phyloP scores from a whole-genome alignment of 2,797 vertebrate species.

The Decapterus maruadsi region DNA sequence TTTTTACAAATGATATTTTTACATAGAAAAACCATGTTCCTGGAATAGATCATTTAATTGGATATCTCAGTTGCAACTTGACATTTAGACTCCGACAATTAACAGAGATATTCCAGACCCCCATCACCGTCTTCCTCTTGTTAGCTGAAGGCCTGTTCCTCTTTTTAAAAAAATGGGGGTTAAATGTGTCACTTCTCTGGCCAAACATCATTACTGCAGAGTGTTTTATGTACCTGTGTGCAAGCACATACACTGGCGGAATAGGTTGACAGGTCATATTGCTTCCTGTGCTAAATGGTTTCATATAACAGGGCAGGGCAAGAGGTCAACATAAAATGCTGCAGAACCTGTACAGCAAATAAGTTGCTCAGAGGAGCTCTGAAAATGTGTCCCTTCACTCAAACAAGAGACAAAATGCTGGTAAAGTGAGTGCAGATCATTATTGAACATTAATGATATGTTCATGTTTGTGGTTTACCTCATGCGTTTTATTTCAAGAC shows the following conservation, averaged over 20 bases:
- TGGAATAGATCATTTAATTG: not conserved
- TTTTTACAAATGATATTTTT: not conserved
- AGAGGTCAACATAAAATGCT: slow-evolving; percentile 38
- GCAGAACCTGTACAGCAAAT: slow-evolving; percentile 14
- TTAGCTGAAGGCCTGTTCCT: not conserved
- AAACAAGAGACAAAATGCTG: not conserved
- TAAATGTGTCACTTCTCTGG: slow-evolving; percentile 33
- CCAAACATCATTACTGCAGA: slow-evolving; percentile 38
- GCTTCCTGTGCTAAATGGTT: slow-evolving; percentile 62
- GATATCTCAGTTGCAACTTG: slow-evolving; percentile 9
- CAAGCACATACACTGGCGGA: not conserved
- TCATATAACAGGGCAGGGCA: slow-evolving; percentile 39
- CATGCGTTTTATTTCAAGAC: slow-evolving; percentile 3
- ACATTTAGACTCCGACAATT: slow-evolving; percentile 2
- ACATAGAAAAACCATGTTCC: not conserved
- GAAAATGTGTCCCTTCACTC: not conserved
- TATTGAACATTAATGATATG: not conserved
- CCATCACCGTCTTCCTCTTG: not conserved
- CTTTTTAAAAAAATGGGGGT: not conserved
- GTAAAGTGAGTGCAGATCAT: slow-evolving; percentile 1
- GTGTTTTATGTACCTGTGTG: slow-evolving; percentile 41
- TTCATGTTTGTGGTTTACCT: not conserved
- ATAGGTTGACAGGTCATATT: slow-evolving; percentile 40
- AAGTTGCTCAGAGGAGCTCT: slow-evolving; percentile 1
- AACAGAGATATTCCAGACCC: not conserved